Conservation (phyloP, 2,888 invertebrate genomes). For the Eurytoma californica region DNA sequence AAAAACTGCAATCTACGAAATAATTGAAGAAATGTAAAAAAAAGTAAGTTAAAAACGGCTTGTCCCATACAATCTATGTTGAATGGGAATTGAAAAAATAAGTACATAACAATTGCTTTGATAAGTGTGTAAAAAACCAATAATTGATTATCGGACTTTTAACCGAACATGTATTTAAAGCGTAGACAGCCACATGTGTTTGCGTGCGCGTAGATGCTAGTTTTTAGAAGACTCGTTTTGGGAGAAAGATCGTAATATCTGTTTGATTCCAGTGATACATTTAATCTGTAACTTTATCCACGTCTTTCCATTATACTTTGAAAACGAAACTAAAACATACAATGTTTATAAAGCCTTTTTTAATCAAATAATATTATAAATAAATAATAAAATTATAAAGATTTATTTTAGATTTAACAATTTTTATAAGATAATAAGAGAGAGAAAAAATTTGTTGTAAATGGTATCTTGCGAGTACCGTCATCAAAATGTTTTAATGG, state of each 20-base stretch:
- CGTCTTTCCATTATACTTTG: conserved; percentile 45
- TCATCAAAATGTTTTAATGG: conserved; percentile 26
- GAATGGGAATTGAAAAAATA: conserved; percentile 14
- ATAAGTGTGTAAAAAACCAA: conserved; percentile 33
- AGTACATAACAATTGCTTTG: conserved; percentile 10
- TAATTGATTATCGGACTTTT: conserved; percentile 25
- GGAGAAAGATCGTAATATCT: conserved; percentile 40
- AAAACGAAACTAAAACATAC: conserved; percentile 20
- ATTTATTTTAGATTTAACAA: conserved; percentile 37
- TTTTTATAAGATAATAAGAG: conserved; percentile 39
- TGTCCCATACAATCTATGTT: background rate
- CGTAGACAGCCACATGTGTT: conserved; percentile 39
- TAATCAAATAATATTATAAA: conserved; percentile 13
- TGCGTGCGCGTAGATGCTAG: conserved; percentile 53
- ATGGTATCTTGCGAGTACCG: background rate
- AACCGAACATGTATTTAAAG: conserved; percentile 38
- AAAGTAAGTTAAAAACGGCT: background rate
- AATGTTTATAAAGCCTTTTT: conserved; percentile 36
- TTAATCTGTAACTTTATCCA: conserved; percentile 28
- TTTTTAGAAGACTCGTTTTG: conserved; percentile 38
- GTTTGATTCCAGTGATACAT: conserved; percentile 41
- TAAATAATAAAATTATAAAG: conserved; percentile 26
- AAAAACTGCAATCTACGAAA: conserved; percentile 25
- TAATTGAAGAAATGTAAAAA: conserved; percentile 15
- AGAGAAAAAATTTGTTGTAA: conserved; percentile 27